A percentile compares a stretch with the other conserved stretches of the same genome.
These are phyloP conservation scores for Potamilus streckersoni DNA, from an alignment of 1,140 invertebrate genomes.

Conservation along the genomic window DNA sequence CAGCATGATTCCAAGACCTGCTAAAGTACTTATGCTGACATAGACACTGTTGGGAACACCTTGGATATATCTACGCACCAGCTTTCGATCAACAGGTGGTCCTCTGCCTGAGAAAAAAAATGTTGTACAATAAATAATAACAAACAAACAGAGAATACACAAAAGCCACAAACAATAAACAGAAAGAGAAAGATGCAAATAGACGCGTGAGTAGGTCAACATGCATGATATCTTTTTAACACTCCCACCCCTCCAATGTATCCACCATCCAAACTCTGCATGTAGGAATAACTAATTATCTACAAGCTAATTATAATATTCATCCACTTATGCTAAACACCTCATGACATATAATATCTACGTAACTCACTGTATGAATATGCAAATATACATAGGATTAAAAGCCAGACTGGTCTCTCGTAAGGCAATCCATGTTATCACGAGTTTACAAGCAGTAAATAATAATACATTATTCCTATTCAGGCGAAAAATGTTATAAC, in stretches of 20 bases:
- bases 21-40: conserved; percentile 83
- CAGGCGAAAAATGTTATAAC: too few species aligned
- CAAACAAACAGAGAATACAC: conserved; percentile 3
- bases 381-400: too few species aligned
- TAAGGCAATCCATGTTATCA: too few species aligned
- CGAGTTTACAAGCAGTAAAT: too few species aligned
- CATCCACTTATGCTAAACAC: background rate
- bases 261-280: background rate
- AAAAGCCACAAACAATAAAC: background rate
- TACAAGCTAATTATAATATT: background rate
- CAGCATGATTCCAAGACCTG: conserved; percentile 91
- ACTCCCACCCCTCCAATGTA: background rate
- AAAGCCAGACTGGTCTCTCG: too few species aligned
- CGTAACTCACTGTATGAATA: too few species aligned
- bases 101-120: conserved; percentile 69
- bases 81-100: conserved; percentile 90
- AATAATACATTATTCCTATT: too few species aligned
- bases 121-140: background rate
- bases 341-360: background rate
- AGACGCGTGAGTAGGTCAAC: background rate
- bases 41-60: conserved; percentile 70
- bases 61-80: conserved; percentile 84
- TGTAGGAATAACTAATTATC: background rate
- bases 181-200: background rate
- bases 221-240: background rate